These are phyloP conservation scores for Philereme transversata DNA, from an alignment of 2,888 invertebrate species.

Conservation along the genomic window DNA sequence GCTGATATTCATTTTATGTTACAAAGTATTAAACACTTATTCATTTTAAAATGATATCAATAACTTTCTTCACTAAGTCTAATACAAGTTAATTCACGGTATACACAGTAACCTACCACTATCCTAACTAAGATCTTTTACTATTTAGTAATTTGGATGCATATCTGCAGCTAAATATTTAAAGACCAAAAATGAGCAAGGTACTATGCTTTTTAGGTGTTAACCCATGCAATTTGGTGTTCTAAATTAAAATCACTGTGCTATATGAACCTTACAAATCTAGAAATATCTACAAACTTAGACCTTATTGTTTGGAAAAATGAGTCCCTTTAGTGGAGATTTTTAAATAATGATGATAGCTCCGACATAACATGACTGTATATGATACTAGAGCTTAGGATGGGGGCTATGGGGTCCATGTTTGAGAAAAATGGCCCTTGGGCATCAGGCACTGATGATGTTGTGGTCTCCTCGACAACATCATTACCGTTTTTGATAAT, in stretches of 20 bases:
- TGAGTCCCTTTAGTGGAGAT: slow-evolving; percentile 55
- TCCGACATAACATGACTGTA: slow-evolving; percentile 56
- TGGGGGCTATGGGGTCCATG: slow-evolving; percentile 48
- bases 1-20: too few relatives aligned
- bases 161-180: too few relatives aligned
- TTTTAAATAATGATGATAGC: slow-evolving; percentile 64
- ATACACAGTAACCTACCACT: too few relatives aligned
- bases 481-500: slow-evolving; percentile 74
- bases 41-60: too few relatives aligned
- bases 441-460: slow-evolving; percentile 48
- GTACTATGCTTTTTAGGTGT: too few relatives aligned
- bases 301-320: slow-evolving; percentile 1
- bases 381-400: slow-evolving; percentile 51
- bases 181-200: too few relatives aligned
- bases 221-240: slow-evolving; percentile 6
- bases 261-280: slow-evolving; percentile 5
- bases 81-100: too few relatives aligned
- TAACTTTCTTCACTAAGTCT: too few relatives aligned
- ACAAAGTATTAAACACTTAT: too few relatives aligned
- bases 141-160: too few relatives aligned
- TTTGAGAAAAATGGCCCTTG: slow-evolving; percentile 47
- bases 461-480: slow-evolving; percentile 68
- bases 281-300: slow-evolving; percentile 13
- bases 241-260: neutral
- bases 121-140: too few relatives aligned